Evolutionary conservation across 2,888 invertebrate species (phyloP).

Genomic region (Hipparchia sbordonii): DNA sequence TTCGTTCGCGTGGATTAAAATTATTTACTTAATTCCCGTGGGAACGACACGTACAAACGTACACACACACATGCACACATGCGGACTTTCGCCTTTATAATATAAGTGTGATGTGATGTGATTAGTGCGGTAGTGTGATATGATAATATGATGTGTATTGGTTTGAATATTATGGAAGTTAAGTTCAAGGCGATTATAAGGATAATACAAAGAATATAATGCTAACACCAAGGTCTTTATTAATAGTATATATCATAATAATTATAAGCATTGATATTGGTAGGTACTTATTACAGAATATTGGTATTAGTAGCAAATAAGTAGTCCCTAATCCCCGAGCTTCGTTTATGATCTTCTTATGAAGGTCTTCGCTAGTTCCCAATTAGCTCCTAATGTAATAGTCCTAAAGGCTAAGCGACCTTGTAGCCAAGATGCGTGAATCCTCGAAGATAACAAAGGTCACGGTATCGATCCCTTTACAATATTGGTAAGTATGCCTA

Average conservation of each 20-base stretch:
- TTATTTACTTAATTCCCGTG: too few relatives aligned
- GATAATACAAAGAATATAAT: background rate
- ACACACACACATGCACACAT: too few relatives aligned
- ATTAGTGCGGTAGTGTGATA: too few relatives aligned
- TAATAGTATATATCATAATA: background rate
- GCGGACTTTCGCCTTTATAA: too few relatives aligned
- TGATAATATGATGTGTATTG: too few relatives aligned
- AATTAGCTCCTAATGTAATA: background rate
- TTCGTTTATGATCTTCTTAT: background rate
- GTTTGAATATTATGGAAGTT: background rate
- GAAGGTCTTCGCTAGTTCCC: conserved; percentile 1
- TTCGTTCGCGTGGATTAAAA: too few relatives aligned
- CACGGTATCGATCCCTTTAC: background rate
- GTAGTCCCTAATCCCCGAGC: background rate
- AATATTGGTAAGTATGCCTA: too few relatives aligned
- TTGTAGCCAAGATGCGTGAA: background rate
- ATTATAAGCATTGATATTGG: background rate
- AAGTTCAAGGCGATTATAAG: background rate
- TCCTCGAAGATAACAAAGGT: background rate
- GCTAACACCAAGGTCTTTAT: background rate
- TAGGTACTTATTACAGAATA: background rate
- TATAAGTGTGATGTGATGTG: too few relatives aligned
- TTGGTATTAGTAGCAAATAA: background rate
- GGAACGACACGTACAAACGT: too few relatives aligned
- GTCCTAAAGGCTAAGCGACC: background rate